phyloP scores from a whole-genome alignment of 2,113 vertebrate genomes.

The Centrocercus urophasianus region DNA sequence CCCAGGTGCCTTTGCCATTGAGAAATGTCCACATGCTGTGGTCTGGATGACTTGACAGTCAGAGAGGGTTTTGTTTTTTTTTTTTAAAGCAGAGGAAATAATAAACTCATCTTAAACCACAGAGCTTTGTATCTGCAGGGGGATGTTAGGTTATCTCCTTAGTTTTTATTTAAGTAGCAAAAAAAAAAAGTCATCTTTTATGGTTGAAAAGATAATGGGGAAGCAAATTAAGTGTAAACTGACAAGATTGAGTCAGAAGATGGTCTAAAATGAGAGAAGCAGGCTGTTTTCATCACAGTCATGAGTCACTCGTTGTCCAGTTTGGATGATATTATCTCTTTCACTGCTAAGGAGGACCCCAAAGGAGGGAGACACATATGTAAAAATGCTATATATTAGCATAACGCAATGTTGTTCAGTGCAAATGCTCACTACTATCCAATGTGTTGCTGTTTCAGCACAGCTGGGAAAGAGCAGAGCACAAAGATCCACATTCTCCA shows the following conservation, averaged over 20 bases:
- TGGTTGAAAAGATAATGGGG: conserved; percentile 4
- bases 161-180: neutral
- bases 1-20: neutral
- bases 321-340: neutral
- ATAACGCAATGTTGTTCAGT: no score
- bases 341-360: neutral
- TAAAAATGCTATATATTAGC: neutral
- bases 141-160: neutral
- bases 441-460: neutral
- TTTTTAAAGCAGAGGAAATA: neutral
- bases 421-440: neutral
- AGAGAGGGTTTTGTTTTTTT: neutral
- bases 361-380: neutral
- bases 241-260: conserved; percentile 14
- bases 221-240: conserved; percentile 29
- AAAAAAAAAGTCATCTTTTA: neutral
- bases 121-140: neutral
- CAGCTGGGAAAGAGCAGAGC: neutral
- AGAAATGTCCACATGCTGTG: neutral
- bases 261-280: neutral
- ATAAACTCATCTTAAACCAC: neutral
- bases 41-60: neutral
- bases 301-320: neutral
- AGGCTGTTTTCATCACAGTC: neutral
- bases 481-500: neutral